phyloP scores from a whole-genome alignment of 2,797 vertebrate species.

The Sphenodon punctatus region DNA sequence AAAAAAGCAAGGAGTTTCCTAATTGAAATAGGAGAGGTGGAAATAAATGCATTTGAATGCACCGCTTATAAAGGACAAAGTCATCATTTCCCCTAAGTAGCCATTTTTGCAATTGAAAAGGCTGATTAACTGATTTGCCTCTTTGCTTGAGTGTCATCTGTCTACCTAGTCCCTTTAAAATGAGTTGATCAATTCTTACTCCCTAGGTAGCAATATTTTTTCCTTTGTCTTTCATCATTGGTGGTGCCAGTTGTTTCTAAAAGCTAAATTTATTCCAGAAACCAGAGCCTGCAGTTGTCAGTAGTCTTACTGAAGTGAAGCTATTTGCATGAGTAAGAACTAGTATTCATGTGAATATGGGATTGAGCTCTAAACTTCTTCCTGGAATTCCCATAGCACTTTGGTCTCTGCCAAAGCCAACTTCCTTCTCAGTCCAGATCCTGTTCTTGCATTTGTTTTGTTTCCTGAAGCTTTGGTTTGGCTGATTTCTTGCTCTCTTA shows the following conservation, averaged over 20 bases:
- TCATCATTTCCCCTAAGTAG: constrained; percentile 60
- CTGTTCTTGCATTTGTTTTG: constrained; percentile 33
- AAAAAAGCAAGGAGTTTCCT: constrained; percentile 43
- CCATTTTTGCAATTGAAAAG: constrained; percentile 1
- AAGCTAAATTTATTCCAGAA: neutral
- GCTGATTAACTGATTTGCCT: constrained; percentile 4
- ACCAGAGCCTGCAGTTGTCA: neutral
- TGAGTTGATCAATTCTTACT: neutral
- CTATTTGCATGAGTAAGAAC: neutral
- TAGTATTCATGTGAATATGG: fast-evolving
- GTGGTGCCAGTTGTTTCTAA: neutral
- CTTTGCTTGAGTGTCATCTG: neutral
- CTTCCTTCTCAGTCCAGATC: constrained; percentile 34
- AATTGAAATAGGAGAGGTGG: constrained; percentile 45
- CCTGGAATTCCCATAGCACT: neutral
- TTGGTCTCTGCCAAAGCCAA: constrained; percentile 34
- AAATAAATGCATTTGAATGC: constrained; percentile 43
- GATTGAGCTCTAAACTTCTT: neutral
- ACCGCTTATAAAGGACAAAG: constrained; percentile 42
- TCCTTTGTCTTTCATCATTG: neutral
- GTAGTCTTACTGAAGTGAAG: neutral
- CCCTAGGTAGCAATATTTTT: neutral
- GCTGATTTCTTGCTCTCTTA: constrained; percentile 22
- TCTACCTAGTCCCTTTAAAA: neutral
- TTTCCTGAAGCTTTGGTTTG: constrained; percentile 64